Evolutionary conservation across 1,140 invertebrate genomes (phyloP), one percentile per base, ranked within the genome.

Genomic region (Xylocopa sonorina): DNA sequence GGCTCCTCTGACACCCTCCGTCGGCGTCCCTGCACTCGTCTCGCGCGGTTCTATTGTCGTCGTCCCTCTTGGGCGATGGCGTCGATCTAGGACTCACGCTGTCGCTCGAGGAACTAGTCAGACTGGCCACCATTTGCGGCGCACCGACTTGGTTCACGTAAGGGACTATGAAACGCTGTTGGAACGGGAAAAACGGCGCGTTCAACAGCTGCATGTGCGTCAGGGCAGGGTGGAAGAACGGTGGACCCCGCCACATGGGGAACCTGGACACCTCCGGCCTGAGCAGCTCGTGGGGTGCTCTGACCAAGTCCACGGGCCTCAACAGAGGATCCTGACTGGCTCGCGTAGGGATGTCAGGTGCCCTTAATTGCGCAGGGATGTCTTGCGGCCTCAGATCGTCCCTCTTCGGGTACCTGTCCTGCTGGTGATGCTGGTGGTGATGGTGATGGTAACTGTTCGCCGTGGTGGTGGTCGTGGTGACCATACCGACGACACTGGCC

Each of bases 121-220:
- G n/a, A 34, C 89, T 89, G 2, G 87, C 82, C 0, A 89, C 77
- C 24, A 90, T 87, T 41, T 89, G 89, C 3, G 88, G 75, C 0
- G 87, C 57, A 12, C 85, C 87, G 3, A 87, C 77, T 77, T 92
- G 91, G 51, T 91, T 91, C 67, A 90, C 86, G 68, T 91, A 92
- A 27, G 91, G 91, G 9, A 92, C 87, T n/a, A 91, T 87, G 34
- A 92, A 91, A 9, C 90, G 86, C 29, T 92, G 91, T 64, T 90
- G 91, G 55, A 92, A 92, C 7, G 91, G 90, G 57, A 92, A 91
- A 60, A 92, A 92, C 7, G 91, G 90, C 16, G 89, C 78, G 78
- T 90, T 91, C 29, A 92, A 82, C 29, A 92, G 80, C 58, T 92
- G 91, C 90, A 92, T 92, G 55, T 88, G 91, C 58, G 88, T 90